A percentile compares a stretch with the other conserved stretches of the same genome.
Conservation (phyloP, 2,113 vertebrate genomes). For the Coregonus clupeaformis region DNA sequence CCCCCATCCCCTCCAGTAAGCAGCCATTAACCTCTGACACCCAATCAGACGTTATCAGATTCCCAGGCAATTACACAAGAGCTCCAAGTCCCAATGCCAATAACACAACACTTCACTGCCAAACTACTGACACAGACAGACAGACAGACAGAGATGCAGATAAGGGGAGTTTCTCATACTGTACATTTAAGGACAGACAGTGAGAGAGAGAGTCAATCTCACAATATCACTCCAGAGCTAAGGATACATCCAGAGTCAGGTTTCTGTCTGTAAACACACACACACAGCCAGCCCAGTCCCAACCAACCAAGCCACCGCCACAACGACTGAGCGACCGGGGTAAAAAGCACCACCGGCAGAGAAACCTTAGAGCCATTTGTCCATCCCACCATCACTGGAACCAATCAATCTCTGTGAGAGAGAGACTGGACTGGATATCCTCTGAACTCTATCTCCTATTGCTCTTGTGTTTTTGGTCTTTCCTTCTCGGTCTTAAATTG, state of each 20-base stretch:
- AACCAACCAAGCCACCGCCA: neutral
- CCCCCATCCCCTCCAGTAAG: neutral
- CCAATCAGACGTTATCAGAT: constrained; percentile 14
- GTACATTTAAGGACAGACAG: neutral
- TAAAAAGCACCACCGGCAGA: neutral
- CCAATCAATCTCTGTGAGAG: constrained; percentile 5
- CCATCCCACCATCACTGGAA: constrained; percentile 3
- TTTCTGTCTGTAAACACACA: constrained; percentile 6
- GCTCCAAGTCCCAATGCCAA: constrained; percentile 5
- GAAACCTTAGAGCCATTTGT: constrained; percentile 4
- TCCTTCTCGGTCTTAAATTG: neutral
- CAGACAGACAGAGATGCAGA: neutral
- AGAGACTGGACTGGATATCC: constrained; percentile 35
- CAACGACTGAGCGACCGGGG: neutral
- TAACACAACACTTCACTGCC: neutral
- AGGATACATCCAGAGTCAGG: constrained; percentile 26
- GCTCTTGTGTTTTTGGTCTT: constrained; percentile 1
- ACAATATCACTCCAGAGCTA: constrained; percentile 17
- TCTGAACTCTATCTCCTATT: constrained; percentile 31
- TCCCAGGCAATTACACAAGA: constrained; percentile 4
- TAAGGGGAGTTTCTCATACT: neutral
- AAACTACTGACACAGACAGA: neutral
- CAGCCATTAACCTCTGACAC: neutral
- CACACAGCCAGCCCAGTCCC: neutral
- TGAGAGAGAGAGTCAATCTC: neutral